phyloP scores from a whole-genome alignment of 2,888 invertebrate genomes.

The Troides oblongomaculatus region DNA sequence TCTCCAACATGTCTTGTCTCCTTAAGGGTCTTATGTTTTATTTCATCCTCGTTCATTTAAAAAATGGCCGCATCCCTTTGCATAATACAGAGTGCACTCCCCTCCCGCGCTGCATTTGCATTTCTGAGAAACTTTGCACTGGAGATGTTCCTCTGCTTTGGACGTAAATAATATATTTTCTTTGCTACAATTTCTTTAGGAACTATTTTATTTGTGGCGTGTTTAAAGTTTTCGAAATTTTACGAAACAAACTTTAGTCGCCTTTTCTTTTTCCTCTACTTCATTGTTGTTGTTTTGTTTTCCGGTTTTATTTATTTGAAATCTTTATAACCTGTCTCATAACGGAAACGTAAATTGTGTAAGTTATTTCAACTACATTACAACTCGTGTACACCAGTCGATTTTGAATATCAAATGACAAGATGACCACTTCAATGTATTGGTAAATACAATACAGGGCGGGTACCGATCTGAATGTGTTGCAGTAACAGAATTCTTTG shows the following conservation, averaged over 20 bases:
- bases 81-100: constrained; percentile 25
- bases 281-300: background rate
- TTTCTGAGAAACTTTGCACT: constrained; percentile 26
- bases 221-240: constrained; percentile 11
- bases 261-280: constrained; percentile 1
- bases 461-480: too few relatives aligned
- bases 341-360: background rate
- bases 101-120: constrained; percentile 22
- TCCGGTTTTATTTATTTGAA: background rate
- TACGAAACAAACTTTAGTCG: constrained; percentile 4
- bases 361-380: too few relatives aligned
- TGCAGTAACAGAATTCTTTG: too few relatives aligned
- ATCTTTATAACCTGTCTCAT: background rate
- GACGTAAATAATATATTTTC: constrained; percentile 27
- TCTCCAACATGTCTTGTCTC: constrained; percentile 3
- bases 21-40: constrained; percentile 20
- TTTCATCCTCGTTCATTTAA: constrained; percentile 19
- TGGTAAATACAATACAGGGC: too few relatives aligned
- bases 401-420: too few relatives aligned
- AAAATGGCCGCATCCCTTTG: constrained; percentile 23
- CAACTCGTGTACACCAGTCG: too few relatives aligned
- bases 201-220: constrained; percentile 22
- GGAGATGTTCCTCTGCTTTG: constrained; percentile 13
- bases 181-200: constrained; percentile 23
- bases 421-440: too few relatives aligned